A percentile compares a stretch with the other conserved stretches of the same genome.
These are phyloP conservation scores for Beaufortia kweichowensis DNA, from an alignment of 2,113 vertebrate species.

Conservation along the genomic window DNA sequence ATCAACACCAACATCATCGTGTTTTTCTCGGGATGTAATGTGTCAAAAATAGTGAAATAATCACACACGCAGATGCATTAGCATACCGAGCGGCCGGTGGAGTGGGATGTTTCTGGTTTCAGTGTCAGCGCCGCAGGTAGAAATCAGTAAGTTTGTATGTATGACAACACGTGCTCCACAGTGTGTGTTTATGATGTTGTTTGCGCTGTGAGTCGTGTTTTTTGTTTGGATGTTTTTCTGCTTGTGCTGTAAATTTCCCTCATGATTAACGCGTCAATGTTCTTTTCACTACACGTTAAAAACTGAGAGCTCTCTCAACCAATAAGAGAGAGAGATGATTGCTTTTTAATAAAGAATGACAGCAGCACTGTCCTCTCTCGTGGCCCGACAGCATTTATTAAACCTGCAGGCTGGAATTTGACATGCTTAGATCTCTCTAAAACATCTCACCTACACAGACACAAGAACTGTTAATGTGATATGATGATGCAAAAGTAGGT, in stretches of 20 bases:
- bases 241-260: neutral
- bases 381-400: constrained; percentile 1
- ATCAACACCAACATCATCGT: neutral
- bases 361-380: neutral
- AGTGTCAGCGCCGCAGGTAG: neutral
- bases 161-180: neutral
- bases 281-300: neutral
- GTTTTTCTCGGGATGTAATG: neutral
- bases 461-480: neutral
- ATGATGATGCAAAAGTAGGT: neutral
- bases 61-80: neutral
- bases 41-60: neutral
- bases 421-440: constrained; percentile 8
- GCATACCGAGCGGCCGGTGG: constrained; percentile 6
- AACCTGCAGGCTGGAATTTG: neutral
- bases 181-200: constrained; percentile 6
- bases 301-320: neutral
- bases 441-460: neutral
- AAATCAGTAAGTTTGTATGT: constrained; percentile 38
- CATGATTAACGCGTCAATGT: neutral
- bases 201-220: neutral
- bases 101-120: constrained; percentile 10
- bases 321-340: constrained; percentile 40
- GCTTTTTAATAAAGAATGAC: constrained; percentile 57
- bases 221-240: constrained; percentile 23